A percentile compares a stretch with the other conserved stretches of the same genome.
Evolutionary conservation across 1,140 invertebrate species (phyloP).

Genomic region (Tachypleus tridentatus): DNA sequence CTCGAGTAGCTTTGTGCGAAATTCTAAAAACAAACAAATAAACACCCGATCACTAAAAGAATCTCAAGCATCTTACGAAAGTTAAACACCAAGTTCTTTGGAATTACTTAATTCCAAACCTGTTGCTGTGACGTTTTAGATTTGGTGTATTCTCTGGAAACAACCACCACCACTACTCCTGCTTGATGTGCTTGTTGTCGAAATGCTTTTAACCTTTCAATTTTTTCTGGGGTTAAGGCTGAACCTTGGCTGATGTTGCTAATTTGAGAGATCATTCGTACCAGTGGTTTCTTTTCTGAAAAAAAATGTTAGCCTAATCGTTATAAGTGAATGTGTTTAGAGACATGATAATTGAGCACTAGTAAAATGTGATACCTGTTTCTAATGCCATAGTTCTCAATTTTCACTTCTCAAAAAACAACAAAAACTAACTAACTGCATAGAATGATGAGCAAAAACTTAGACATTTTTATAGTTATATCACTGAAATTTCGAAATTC

Average conservation of each 20-base stretch:
- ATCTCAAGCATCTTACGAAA: too few relatives aligned
- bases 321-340: constrained; percentile 10
- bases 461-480: too few relatives aligned
- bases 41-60: too few relatives aligned
- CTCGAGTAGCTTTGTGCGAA: too few relatives aligned
- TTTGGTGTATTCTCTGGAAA: constrained; percentile 32
- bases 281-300: constrained; percentile 14
- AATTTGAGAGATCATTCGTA: constrained; percentile 18
- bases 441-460: too few relatives aligned
- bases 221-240: constrained; percentile 20
- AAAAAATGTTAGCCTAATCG: constrained; percentile 8
- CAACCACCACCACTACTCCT: constrained; percentile 31
- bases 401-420: too few relatives aligned
- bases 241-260: constrained; percentile 20
- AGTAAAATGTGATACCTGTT: not conserved
- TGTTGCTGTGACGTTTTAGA: constrained; percentile 35
- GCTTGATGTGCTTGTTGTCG: constrained; percentile 35
- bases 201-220: constrained; percentile 26
- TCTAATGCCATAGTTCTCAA: too few relatives aligned
- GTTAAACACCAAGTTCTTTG: too few relatives aligned
- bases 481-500: too few relatives aligned
- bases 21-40: too few relatives aligned
- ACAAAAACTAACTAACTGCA: too few relatives aligned
- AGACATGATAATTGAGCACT: not conserved
- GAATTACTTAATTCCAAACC: constrained; percentile 20